A percentile compares a stretch with the other conserved stretches of the same genome.
Evolutionary conservation across 1,140 invertebrate species (phyloP).

Genomic region (Akabosia matsudoensis): DNA sequence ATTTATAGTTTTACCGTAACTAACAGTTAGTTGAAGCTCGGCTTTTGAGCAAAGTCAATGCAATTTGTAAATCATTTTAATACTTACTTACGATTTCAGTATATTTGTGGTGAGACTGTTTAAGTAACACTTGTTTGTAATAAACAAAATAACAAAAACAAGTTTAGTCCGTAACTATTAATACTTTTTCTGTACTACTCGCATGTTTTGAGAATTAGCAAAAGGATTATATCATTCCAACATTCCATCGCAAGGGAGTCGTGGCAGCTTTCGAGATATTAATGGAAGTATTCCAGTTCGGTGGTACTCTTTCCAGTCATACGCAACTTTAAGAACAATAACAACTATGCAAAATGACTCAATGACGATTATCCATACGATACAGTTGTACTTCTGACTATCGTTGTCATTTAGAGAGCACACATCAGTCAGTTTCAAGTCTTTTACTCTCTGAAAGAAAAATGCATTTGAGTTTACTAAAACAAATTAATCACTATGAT

Average conservation of each 20-base stretch:
- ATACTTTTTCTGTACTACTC: neutral
- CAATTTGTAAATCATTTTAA: too few relatives aligned
- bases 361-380: slow-evolving; percentile 2
- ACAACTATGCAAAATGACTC: slow-evolving; percentile 26
- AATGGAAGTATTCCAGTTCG: slow-evolving; percentile 31
- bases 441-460: slow-evolving; percentile 23
- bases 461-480: neutral
- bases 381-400: neutral
- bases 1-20: too few relatives aligned
- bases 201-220: neutral
- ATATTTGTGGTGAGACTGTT: too few relatives aligned
- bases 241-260: slow-evolving; percentile 41
- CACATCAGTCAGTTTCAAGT: slow-evolving; percentile 22
- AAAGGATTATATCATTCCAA: slow-evolving; percentile 30
- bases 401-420: slow-evolving; percentile 3
- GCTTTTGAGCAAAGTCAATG: too few relatives aligned
- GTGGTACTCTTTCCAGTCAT: slow-evolving; percentile 30
- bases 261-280: slow-evolving; percentile 29
- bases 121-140: too few relatives aligned
- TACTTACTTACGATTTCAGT: too few relatives aligned
- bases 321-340: slow-evolving; percentile 28
- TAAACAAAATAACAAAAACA: too few relatives aligned
- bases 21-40: too few relatives aligned
- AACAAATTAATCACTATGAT: neutral
- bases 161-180: too few relatives aligned